Base-by-base conservation (phyloP, 2,888 invertebrate genomes). In the Epinotia ramella region DNA sequence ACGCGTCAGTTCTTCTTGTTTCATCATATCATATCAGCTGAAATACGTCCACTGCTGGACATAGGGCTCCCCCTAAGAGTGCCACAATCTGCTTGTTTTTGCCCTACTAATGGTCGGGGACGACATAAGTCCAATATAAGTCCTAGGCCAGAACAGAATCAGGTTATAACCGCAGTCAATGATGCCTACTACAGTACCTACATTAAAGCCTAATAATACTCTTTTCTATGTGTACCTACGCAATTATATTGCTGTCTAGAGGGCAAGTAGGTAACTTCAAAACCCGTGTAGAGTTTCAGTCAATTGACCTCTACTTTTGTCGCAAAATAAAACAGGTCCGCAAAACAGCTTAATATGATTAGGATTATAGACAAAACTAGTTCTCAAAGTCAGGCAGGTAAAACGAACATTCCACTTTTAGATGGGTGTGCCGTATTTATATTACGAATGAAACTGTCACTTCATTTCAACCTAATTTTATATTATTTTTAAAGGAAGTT, bases 1-100 rank as follows among this genome's bases (percentile, higher is more conserved):
- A 98, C 87, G 98, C 98, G 98, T 99, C 91, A 96, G 97, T 95
- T 33, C 11, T 70, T 46, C 6, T 24, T 33, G 6, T 6, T 24
- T 53, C 62, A 28, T 28, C 24, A 28, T 28, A 28, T 28, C 24
- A 3, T 28, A 28, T 28, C 24, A 28, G 0, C 24, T 3, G 24
- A 28, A 28, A 28, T 1, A 28, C 24, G 24, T 28, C 24, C 24
- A 28, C 24, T 3, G 24, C 24, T 28, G 24, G 24, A 28, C 24
- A 28, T 28, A 28, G 24, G 24, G 24, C 3, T 28, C 24, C 24
- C 24, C 24, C 24, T 2, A 28, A 28, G 2, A 28, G 24, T 28
- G 24, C 3, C 2, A 28, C 0, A 28, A 28, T 28, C 24, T 28
- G 0, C 24, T 28, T 28, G 24, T 28, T 28, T 28, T 2, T 28